phyloP scores from a whole-genome alignment of 2,888 invertebrate genomes.

The Eilema griseolum region DNA sequence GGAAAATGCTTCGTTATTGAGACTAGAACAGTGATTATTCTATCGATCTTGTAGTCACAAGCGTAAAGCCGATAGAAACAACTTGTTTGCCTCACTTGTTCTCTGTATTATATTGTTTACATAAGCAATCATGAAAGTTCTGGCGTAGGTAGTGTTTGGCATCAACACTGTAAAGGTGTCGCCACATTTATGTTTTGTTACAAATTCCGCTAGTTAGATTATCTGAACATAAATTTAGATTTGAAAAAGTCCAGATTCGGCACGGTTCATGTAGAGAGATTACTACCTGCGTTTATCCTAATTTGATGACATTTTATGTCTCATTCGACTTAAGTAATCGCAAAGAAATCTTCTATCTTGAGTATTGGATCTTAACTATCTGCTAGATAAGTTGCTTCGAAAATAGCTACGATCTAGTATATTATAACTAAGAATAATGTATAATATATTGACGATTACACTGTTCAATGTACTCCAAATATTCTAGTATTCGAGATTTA shows the following conservation, averaged over 20 bases:
- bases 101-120: conserved; percentile 14
- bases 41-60: background rate
- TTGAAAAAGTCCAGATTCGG: background rate
- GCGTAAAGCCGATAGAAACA: conserved; percentile 8
- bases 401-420: too few relatives aligned
- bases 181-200: background rate
- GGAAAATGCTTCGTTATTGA: too few relatives aligned
- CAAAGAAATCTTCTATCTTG: too few relatives aligned
- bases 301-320: background rate
- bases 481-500: too few relatives aligned
- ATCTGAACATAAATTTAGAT: background rate
- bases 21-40: background rate
- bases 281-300: background rate
- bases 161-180: conserved; percentile 10
- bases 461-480: too few relatives aligned
- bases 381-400: too few relatives aligned
- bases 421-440: too few relatives aligned
- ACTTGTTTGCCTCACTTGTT: conserved; percentile 7
- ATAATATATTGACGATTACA: too few relatives aligned
- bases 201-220: background rate
- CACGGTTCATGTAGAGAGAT: background rate
- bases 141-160: conserved; percentile 14
- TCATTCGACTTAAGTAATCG: too few relatives aligned
- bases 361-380: too few relatives aligned
- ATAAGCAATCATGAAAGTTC: conserved; percentile 9